phyloP scores from a whole-genome alignment of 2,113 vertebrate genomes.

The Sphyrna mokarran region DNA sequence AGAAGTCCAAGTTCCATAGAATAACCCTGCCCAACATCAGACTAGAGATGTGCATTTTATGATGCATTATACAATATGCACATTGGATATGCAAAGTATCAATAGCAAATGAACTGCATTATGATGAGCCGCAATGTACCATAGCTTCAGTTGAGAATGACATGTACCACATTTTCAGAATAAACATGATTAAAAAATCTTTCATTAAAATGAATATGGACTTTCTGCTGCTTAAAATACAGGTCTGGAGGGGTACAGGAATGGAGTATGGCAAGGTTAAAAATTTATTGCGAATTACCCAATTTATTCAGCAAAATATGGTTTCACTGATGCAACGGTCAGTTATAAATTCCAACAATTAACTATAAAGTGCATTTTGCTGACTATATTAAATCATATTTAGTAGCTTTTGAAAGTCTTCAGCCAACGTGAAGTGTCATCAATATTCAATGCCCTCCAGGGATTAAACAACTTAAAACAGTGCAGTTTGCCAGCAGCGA shows the following conservation, averaged over 20 bases:
- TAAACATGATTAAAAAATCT: not conserved
- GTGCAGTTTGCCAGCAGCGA: not conserved
- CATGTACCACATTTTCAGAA: not conserved
- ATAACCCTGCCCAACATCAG: no score
- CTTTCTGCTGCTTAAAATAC: not conserved
- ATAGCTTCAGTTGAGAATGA: not conserved
- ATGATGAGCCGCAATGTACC: not conserved
- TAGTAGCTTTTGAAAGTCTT: not conserved
- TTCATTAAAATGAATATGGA: not conserved
- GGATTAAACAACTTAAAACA: not conserved
- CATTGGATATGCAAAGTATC: not conserved
- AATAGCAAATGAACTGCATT: not conserved
- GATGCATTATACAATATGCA: not conserved
- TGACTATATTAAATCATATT: not conserved
- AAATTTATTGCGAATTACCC: not conserved
- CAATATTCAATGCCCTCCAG: not conserved
- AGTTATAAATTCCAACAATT: not conserved
- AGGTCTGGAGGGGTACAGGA: no score
- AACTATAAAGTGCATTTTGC: not conserved
- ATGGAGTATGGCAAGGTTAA: not conserved
- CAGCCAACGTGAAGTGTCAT: not conserved
- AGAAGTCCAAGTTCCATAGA: not conserved
- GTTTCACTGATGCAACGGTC: not conserved
- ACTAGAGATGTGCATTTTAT: not conserved
- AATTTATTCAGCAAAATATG: not conserved